A percentile compares a stretch with the other conserved stretches of the same genome.
phyloP scores from a whole-genome alignment of 2,888 invertebrate genomes.

The Agrotis exclamationis region DNA sequence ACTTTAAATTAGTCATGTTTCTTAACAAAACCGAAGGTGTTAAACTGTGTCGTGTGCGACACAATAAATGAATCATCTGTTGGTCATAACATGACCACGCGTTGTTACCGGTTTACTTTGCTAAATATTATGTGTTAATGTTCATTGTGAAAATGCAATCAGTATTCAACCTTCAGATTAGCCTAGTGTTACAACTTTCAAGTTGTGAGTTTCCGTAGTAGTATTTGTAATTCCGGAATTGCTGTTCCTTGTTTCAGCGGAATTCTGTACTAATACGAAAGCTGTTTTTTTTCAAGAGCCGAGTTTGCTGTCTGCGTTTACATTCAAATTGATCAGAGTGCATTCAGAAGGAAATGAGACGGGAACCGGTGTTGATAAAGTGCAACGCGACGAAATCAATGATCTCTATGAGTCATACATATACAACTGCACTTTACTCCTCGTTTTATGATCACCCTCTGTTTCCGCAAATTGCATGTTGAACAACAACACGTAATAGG shows the following conservation, averaged over 20 bases:
- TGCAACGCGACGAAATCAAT: slow-evolving; percentile 72
- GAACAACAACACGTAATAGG: slow-evolving; percentile 50
- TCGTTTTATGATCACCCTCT: slow-evolving; percentile 28
- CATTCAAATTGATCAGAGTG: slow-evolving; percentile 64
- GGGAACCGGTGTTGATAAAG: slow-evolving; percentile 50
- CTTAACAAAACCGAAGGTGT: slow-evolving; percentile 49
- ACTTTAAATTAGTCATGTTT: slow-evolving; percentile 62
- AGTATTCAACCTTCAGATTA: slow-evolving; percentile 28
- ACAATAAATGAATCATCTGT: slow-evolving; percentile 60
- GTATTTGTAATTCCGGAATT: slow-evolving; percentile 6
- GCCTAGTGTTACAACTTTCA: slow-evolving; percentile 39
- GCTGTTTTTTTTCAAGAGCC: background rate
- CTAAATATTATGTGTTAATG: slow-evolving; percentile 49
- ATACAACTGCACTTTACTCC: slow-evolving; percentile 28
- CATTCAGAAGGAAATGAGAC: slow-evolving; percentile 63
- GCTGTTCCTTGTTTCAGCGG: background rate
- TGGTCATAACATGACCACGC: slow-evolving; percentile 40
- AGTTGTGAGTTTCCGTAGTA: background rate
- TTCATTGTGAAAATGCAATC: slow-evolving; percentile 32
- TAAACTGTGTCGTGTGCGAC: slow-evolving; percentile 38
- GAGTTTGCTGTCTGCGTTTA: background rate
- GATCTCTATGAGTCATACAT: slow-evolving; percentile 60
- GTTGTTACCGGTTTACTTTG: slow-evolving; percentile 26
- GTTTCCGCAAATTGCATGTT: slow-evolving; percentile 37
- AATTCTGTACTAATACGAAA: background rate